Evolutionary conservation across 1,140 invertebrate species (phyloP), one percentile per base, ranked within the genome.

Genomic region (Littorina saxatilis): DNA sequence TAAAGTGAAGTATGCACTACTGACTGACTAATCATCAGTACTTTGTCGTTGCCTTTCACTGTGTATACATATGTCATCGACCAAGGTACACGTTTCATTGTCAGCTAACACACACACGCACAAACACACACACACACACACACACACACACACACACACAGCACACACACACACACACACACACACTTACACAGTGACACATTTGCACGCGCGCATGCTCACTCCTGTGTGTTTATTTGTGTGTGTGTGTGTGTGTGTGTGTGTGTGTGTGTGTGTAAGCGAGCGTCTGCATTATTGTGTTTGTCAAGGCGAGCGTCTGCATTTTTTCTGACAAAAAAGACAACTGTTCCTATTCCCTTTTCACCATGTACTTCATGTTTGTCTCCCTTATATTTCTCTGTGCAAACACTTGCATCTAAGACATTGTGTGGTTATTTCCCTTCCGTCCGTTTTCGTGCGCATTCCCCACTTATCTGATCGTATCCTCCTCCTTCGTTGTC

Each of bases 261-360:
- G 61, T 66, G 61, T 66, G 61, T 66, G 61, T 66, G 61, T 66
- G 29, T 58, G n/a, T 32, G 29, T 66, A 23, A 13, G n/a, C 35
- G 29, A 7, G n/a, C 35, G 61, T 66, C 3, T 32, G n/a, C 17
- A 23, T 58, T 9, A 13, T 9, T 58, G 55, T 58, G 55, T 58
- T 9, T 58, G 43, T 47, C 7, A 9, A 17, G 5, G 43, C 17
- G 43, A 9, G 43, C 17, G 43, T 47, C 7, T 47, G 43, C 17
- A 17, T 47, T n/a, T n/a, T n/a, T n/a, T n/a, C n/a, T n/a, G n/a
- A n/a, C n/a, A n/a, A n/a, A n/a, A n/a, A n/a, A n/a, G n/a, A n/a
- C n/a, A n/a, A n/a, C n/a, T n/a, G n/a, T n/a, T 29, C n/a, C 3
- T 29, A 11, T 32, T 17, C 2, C 29, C 55, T 4, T 58, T 50